A percentile compares a stretch with the other conserved stretches of the same genome.
Evolutionary conservation across 2,797 vertebrate species (phyloP).

Genomic region (Bradypus variegatus): DNA sequence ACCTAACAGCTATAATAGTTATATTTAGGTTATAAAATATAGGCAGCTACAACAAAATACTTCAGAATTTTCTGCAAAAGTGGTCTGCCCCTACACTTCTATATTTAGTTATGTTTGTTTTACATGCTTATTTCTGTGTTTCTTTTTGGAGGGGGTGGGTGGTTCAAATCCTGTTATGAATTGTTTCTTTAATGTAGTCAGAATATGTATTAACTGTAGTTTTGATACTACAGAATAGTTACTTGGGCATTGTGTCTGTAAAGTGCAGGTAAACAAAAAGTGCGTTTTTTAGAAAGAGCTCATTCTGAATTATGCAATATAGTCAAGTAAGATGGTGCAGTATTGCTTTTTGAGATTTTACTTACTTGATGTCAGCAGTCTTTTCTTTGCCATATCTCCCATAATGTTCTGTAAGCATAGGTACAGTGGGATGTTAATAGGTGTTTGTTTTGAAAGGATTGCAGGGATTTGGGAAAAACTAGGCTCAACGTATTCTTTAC

Average conservation of each 20-base stretch:
- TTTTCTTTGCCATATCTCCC: background rate
- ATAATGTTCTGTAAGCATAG: background rate
- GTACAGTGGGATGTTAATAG: background rate
- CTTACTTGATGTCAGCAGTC: background rate
- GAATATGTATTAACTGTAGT: background rate
- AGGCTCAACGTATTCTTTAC: background rate
- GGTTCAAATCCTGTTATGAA: background rate
- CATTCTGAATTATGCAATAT: background rate
- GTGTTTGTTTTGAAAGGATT: background rate
- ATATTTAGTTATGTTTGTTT: background rate
- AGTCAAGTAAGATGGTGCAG: background rate
- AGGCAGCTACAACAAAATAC: background rate
- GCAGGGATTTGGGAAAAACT: background rate
- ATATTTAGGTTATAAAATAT: constrained; percentile 4
- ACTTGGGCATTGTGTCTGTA: background rate
- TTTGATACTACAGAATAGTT: background rate
- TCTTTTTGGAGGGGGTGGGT: background rate
- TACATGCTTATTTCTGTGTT: background rate
- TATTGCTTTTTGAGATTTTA: background rate
- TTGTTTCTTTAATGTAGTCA: background rate
- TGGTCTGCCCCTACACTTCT: background rate
- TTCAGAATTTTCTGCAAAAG: background rate
- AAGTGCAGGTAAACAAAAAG: background rate
- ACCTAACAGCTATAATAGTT: background rate
- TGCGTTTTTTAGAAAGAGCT: background rate